phyloP scores from a whole-genome alignment of 2,888 invertebrate genomes.

The Hirudinaria manillensis region DNA sequence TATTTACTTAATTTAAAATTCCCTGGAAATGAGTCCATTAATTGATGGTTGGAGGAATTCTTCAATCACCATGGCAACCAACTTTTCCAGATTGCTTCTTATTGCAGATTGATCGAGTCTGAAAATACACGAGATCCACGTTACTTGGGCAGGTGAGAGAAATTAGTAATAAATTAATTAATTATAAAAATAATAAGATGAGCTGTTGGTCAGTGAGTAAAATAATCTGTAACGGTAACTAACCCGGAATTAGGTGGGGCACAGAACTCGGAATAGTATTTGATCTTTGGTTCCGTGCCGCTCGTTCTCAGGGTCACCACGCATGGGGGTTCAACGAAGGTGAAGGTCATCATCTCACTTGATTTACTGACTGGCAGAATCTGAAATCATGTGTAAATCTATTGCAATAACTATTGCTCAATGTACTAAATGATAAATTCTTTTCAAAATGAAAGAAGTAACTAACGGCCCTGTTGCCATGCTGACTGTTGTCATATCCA shows the following conservation, averaged over 20 bases:
- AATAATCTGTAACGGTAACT: slow-evolving; percentile 26
- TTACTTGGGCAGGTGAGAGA: not conserved
- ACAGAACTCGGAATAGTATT: slow-evolving; percentile 78
- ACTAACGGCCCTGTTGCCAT: slow-evolving; percentile 65
- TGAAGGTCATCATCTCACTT: slow-evolving; percentile 88
- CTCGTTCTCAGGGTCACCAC: slow-evolving; percentile 84
- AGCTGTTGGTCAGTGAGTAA: not conserved
- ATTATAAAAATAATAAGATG: too few relatives aligned
- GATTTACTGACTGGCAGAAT: slow-evolving; percentile 56
- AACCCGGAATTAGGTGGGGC: slow-evolving; percentile 48
- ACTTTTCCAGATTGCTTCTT: not conserved
- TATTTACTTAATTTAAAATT: not conserved
- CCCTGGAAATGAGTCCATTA: slow-evolving; percentile 15
- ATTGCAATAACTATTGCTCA: not conserved
- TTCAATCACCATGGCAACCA: slow-evolving; percentile 18
- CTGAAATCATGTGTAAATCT: slow-evolving; percentile 44
- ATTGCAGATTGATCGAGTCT: not conserved
- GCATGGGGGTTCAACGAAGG: slow-evolving; percentile 72
- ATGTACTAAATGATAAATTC: not conserved
- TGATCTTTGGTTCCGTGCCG: slow-evolving; percentile 97
- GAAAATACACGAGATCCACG: not conserved
- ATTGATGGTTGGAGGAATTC: slow-evolving; percentile 22
- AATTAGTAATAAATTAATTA: too few relatives aligned
- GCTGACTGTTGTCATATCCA: slow-evolving; percentile 71
- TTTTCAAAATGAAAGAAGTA: not conserved